These are phyloP conservation scores for Melanogrammus aeglefinus DNA, from an alignment of 2,797 vertebrate genomes.

Conservation along the genomic window DNA sequence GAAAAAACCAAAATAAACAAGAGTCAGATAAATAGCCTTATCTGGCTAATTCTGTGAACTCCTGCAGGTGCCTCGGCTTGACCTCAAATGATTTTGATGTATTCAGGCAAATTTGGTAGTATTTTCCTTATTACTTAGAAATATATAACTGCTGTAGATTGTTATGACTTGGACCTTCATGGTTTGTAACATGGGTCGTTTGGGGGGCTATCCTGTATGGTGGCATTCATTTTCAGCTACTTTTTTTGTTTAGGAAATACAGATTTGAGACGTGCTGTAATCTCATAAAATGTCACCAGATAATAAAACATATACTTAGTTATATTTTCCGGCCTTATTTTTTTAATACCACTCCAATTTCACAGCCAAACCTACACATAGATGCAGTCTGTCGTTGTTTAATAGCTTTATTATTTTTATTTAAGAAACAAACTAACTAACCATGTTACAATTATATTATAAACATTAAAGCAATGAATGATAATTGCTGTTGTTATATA, in stretches of 20 bases:
- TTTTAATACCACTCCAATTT: neutral
- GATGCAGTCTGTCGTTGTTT: neutral
- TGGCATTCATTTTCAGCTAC: neutral
- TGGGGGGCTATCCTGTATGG: neutral
- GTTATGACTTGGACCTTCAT: neutral
- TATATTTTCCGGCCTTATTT: neutral
- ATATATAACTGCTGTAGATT: neutral
- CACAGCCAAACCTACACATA: neutral
- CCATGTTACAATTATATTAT: neutral
- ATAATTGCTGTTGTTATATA: neutral
- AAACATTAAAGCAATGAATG: neutral
- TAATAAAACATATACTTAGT: neutral
- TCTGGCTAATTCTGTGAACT: neutral
- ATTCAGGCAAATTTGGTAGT: neutral
- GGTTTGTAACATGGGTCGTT: neutral
- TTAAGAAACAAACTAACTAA: neutral
- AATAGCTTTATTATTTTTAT: neutral
- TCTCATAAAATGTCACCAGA: no score
- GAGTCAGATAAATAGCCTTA: neutral
- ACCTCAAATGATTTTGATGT: neutral
- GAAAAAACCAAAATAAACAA: neutral
- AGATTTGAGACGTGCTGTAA: no score
- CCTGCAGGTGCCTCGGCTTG: neutral
- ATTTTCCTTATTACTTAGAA: neutral
- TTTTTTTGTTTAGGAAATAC: neutral